These are phyloP conservation scores for Anorthoa munda DNA, from an alignment of 2,888 invertebrate species.

Conservation along the genomic window DNA sequence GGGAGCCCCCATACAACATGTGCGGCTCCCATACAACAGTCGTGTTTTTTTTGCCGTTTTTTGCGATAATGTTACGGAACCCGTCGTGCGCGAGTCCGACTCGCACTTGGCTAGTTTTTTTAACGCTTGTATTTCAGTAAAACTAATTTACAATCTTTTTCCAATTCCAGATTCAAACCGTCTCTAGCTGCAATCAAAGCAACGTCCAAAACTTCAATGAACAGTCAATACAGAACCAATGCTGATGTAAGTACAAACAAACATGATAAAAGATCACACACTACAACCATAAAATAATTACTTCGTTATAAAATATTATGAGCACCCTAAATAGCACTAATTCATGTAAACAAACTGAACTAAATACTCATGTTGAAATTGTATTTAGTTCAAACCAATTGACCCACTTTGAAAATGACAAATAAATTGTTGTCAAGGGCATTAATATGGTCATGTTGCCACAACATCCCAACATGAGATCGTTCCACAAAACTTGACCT, in stretches of 20 bases:
- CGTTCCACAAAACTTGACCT: conserved; percentile 64
- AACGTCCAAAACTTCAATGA: conserved; percentile 94
- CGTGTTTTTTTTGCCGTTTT: too few species aligned
- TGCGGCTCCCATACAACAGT: too few species aligned
- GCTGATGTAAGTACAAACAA: conserved; percentile 91
- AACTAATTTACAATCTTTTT: conserved; percentile 13
- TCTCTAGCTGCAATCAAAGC: conserved; percentile 96
- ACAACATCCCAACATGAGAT: conserved; percentile 41
- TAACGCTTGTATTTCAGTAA: not conserved
- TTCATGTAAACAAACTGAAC: conserved; percentile 85
- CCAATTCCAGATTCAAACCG: conserved; percentile 93
- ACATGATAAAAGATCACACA: not conserved
- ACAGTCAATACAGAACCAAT: conserved; percentile 91
- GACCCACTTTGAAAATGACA: conserved; percentile 64
- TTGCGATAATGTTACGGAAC: too few species aligned
- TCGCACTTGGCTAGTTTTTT: too few species aligned
- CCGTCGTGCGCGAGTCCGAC: too few species aligned
- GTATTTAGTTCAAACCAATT: conserved; percentile 69
- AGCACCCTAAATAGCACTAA: conserved; percentile 72
- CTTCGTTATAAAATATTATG: not conserved
- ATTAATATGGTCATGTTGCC: conserved; percentile 48
- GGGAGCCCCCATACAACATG: too few species aligned
- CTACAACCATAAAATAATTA: not conserved
- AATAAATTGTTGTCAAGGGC: conserved; percentile 66
- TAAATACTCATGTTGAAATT: conserved; percentile 81